Base-by-base conservation (phyloP, 2,888 invertebrate species). In the Hyles lineata region DNA sequence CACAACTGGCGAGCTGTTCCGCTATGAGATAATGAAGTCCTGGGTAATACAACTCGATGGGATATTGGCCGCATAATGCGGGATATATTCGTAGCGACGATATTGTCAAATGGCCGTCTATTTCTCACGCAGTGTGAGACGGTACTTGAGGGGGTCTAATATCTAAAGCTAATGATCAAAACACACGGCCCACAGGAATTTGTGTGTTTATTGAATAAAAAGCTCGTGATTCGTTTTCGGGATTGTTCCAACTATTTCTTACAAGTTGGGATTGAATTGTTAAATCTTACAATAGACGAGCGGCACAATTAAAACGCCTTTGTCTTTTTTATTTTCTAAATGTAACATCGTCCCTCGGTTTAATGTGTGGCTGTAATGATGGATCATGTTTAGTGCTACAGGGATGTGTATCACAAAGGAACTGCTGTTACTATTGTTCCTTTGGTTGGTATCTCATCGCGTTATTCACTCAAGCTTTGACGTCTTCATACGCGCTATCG, bases 401-500 rank as follows among this genome's bases (percentile, higher is more conserved):
- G 73, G 67, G 55, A 75, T 83, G 85, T 79, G 78, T 89, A 90
- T 89, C 87, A 88, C 86, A 88, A 89, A 87, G 87, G 88, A 88
- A 89, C 86, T 85, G 87, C 85, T 83, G 85, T 85, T 87, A 86
- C 92, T 87, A 93, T 93, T 93, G 92, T 92, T 91, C 87, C 81
- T 80, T 78, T 78, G 85, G 87, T 85, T 85, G 87, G 83, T 90
- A 91, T 91, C 89, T 86, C 80, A 85, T 84, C 84, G 83, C 87
- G 89, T 89, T 89, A 89, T 88, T 87, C 89, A 88, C 85, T 87
- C 79, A 79, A 80, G 85, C 83, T 87, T 89, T 94, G 94, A 94
- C 92, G 89, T 94, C 93, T 94, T 94, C 91, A 94, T 94, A 89
- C 82, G 86, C 85, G 83, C 87, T 92, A 92, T 93, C 92, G 85